Conservation (phyloP, 2,113 vertebrate species). For the Peromyscus californicus region DNA sequence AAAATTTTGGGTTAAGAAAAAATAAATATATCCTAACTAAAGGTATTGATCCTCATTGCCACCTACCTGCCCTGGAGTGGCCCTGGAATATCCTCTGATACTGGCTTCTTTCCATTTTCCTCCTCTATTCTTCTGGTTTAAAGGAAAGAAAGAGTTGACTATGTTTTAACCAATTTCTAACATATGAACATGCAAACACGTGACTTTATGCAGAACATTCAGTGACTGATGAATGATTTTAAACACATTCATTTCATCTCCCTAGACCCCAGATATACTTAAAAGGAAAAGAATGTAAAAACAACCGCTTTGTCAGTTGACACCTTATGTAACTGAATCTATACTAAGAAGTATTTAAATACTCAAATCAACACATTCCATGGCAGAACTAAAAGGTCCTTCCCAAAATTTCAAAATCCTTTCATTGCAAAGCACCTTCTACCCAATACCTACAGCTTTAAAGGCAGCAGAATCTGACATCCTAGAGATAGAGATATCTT, state of each 20-base stretch:
- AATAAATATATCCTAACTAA: not conserved
- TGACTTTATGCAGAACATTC: not conserved
- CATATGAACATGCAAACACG: not conserved
- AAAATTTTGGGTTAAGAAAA: conserved; percentile 50
- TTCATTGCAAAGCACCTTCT: conserved; percentile 52
- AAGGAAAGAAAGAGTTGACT: conserved; percentile 71
- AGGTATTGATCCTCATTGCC: not conserved
- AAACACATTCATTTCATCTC: conserved; percentile 24
- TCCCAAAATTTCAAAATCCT: conserved; percentile 21
- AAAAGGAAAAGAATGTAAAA: not conserved
- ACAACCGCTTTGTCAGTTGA: conserved; percentile 17
- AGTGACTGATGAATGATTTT: not conserved
- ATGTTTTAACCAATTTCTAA: conserved; percentile 6
- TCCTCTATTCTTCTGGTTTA: conserved; percentile 88
- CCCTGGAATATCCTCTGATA: conserved; percentile 94
- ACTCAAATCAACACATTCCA: conserved; percentile 54
- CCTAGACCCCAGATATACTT: not conserved
- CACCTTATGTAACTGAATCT: not conserved
- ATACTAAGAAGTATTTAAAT: conserved; percentile 40
- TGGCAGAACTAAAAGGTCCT: conserved; percentile 41
- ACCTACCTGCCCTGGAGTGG: conserved; percentile 96
- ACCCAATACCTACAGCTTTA: conserved; percentile 39
- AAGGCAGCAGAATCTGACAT: not conserved
- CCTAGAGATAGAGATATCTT: conserved; percentile 7
- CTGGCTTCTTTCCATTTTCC: conserved; percentile 88